Evolutionary conservation across 2,888 invertebrate species (phyloP).

Genomic region (Euclidia mi): DNA sequence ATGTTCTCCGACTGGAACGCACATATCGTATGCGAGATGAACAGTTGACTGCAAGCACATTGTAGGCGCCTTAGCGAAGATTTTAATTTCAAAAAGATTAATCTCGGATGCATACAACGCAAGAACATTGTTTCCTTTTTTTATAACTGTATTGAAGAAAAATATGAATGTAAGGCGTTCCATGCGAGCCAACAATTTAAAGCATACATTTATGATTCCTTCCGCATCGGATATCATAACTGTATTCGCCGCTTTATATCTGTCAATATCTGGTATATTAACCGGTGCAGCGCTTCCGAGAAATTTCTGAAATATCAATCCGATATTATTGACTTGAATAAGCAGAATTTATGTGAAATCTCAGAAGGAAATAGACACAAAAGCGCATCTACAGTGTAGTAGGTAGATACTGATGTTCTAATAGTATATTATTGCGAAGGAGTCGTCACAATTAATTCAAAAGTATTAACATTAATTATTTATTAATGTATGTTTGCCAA

Average conservation of each 20-base stretch:
- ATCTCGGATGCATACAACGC: constrained; percentile 6
- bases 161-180: not conserved
- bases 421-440: too few relatives aligned
- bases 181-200: too few relatives aligned
- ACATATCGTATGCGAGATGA: not conserved
- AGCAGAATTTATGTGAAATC: too few relatives aligned
- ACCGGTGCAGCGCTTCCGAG: constrained; percentile 1
- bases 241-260: not conserved
- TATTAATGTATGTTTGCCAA: too few relatives aligned
- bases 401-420: too few relatives aligned
- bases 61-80: constrained; percentile 1
- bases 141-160: constrained; percentile 10
- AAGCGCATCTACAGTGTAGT: too few relatives aligned
- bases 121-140: constrained; percentile 5
- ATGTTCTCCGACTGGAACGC: constrained; percentile 28
- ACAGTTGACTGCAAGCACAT: not conserved
- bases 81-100: constrained; percentile 23
- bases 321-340: not conserved
- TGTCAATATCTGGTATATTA: not conserved
- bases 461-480: too few relatives aligned
- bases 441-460: too few relatives aligned
- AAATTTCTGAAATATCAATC: not conserved
- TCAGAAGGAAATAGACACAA: too few relatives aligned
- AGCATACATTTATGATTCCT: too few relatives aligned
- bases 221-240: not conserved